Percentiles rank a stretch among this genome's conserved stretches.
phyloP scores from a whole-genome alignment of 2,888 invertebrate species.

The Papilio protenor region DNA sequence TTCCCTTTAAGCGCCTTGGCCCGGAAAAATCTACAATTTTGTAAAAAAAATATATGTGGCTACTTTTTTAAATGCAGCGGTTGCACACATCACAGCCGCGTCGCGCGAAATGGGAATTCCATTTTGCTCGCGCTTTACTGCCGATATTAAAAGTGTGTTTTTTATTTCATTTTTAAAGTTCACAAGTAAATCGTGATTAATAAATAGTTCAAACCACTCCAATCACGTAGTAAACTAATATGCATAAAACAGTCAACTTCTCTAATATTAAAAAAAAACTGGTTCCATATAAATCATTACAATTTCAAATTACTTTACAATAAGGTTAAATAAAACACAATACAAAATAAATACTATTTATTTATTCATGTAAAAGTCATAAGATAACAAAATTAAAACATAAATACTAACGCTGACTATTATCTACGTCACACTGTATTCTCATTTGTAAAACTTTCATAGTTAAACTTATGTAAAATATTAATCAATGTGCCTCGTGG shows the following conservation, averaged over 20 bases:
- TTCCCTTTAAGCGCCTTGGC: constrained; percentile 69
- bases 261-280: not conserved
- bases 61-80: constrained; percentile 48
- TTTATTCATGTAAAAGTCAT: not conserved
- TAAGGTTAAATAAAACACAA: not conserved
- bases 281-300: not conserved
- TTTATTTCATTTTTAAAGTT: constrained; percentile 37
- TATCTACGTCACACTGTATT: no score
- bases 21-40: constrained; percentile 75
- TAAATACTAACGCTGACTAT: not conserved
- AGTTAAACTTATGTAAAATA: not conserved
- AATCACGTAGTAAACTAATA: not conserved
- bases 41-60: constrained; percentile 56
- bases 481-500: constrained; percentile 4
- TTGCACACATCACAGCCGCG: constrained; percentile 41
- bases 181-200: constrained; percentile 14
- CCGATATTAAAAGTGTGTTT: constrained; percentile 47
- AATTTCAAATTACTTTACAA: not conserved
- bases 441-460: not conserved
- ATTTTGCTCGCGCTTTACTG: constrained; percentile 46
- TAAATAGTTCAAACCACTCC: constrained; percentile 15
- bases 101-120: constrained; percentile 46
- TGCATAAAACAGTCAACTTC: not conserved
- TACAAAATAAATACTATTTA: not conserved
- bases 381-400: not conserved